Conservation (phyloP, 2,888 invertebrate genomes). For the Torymus aiolomorphi region DNA sequence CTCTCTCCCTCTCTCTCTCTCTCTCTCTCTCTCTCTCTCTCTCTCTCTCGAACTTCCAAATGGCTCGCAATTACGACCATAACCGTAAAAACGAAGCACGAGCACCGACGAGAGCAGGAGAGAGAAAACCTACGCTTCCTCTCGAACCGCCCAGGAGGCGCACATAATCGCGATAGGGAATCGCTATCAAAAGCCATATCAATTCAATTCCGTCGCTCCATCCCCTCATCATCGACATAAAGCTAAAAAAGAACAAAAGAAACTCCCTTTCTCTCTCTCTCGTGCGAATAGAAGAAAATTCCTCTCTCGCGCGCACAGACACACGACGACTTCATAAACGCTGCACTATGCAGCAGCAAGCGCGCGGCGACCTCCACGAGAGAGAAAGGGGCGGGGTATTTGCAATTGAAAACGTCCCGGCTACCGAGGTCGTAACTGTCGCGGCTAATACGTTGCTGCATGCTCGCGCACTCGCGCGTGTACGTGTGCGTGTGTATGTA, state of each 20-base stretch:
- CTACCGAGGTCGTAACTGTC: constrained; percentile 37
- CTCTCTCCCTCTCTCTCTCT: no score
- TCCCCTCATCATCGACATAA: constrained; percentile 22
- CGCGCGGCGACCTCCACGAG: no score
- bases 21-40: background rate
- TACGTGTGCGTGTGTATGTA: background rate
- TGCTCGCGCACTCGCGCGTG: background rate
- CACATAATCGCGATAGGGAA: constrained; percentile 37
- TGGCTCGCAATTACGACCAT: constrained; percentile 39
- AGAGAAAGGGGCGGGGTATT: constrained; percentile 34
- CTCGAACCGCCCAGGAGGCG: constrained; percentile 19
- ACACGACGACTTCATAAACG: constrained; percentile 48
- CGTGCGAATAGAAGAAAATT: constrained; percentile 17
- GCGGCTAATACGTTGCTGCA: constrained; percentile 15
- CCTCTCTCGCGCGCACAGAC: background rate
- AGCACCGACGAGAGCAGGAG: background rate
- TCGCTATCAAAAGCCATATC: constrained; percentile 47
- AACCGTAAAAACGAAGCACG: constrained; percentile 46
- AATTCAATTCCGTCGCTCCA: constrained; percentile 39
- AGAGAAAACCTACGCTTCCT: background rate
- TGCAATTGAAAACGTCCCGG: constrained; percentile 51
- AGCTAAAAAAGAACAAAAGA: constrained; percentile 12
- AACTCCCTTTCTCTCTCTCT: no score
- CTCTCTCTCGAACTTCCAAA: background rate
- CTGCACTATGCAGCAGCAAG: no score